Percentiles rank a stretch among this genome's conserved stretches.
Evolutionary conservation across 2,888 invertebrate species (phyloP).

Genomic region (Drosophila anomalata): DNA sequence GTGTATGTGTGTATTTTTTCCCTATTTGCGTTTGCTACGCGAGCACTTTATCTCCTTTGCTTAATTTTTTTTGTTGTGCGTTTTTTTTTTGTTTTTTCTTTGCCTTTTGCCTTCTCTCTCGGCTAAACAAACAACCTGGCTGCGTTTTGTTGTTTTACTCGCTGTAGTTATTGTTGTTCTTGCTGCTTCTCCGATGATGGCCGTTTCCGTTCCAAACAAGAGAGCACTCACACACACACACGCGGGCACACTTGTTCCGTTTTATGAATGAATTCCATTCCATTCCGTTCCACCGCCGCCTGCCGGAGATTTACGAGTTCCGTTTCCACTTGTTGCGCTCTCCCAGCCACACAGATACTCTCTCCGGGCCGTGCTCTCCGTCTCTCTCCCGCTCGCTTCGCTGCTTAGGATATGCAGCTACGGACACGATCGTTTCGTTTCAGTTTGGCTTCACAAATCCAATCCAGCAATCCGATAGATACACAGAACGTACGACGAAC

Average conservation of each 20-base stretch:
- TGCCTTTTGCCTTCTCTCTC: constrained; percentile 49
- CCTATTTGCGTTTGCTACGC: constrained; percentile 33
- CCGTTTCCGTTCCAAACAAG: constrained; percentile 81
- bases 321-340: constrained; percentile 64
- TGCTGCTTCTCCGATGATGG: constrained; percentile 80
- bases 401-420: constrained; percentile 80
- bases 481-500: constrained; percentile 72
- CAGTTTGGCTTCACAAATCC: constrained; percentile 81
- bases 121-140: constrained; percentile 77
- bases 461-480: constrained; percentile 82
- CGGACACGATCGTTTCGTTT: constrained; percentile 81
- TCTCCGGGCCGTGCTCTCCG: constrained; percentile 15
- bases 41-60: constrained; percentile 23
- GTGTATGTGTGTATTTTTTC: not conserved
- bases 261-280: constrained; percentile 79
- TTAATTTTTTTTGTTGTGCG: constrained; percentile 32
- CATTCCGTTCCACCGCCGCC: constrained; percentile 54
- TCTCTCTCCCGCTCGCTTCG: constrained; percentile 64
- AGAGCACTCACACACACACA: constrained; percentile 18
- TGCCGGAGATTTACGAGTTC: constrained; percentile 51
- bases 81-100: constrained; percentile 58
- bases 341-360: not conserved
- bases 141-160: constrained; percentile 70
- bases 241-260: constrained; percentile 30
- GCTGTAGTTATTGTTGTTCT: constrained; percentile 55